Evolutionary conservation across 2,888 invertebrate species (phyloP), one percentile per base, ranked within the genome.

Genomic region (Hirtodrosophila cameraria): DNA sequence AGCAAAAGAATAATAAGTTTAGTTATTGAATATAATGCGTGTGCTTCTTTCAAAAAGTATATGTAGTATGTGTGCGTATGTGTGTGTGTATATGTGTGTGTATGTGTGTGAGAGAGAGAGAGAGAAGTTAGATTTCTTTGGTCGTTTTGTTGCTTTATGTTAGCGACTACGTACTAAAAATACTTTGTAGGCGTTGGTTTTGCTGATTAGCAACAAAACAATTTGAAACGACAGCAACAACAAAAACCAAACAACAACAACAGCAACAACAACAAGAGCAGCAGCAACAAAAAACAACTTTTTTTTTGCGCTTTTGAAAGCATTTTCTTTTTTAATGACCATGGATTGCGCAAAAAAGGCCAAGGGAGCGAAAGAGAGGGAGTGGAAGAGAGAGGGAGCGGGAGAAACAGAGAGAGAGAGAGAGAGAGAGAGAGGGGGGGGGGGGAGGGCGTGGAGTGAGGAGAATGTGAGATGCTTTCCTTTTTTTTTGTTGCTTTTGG

Each of bases 171-270:
- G 41, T 65, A 73, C 84, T 86, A 86, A 81, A 86, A 81, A 81
- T 81, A 86, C 73, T 55, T 76, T 63, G 67, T 68, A 76, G 80
- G 74, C 77, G 71, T 62, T 83, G 33, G 36, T 48, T 23, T 57
- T 57, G 77, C 76, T 84, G 75, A 86, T 75, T 81, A 84, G 65
- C 69, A 50, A 57, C 52, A 63, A 73, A 67, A 57, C 20, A 54
- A 53, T n/a, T n/a, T n/a, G 52, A 28, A 39, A 25, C 11, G 23
- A 54, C 15, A 41, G 57, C 39, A 41, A 39, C 13, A 27, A 46
- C n/a, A 16, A 53, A 41, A n/a, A 20, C 13, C 23, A 33, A 38
- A 13, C 30, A 39, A 50, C 11, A 53, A 48, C 9, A 28, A 38
- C 33, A 48, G 35, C 20, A 55, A 60, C n/a, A n/a, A n/a, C n/a